Conservation (phyloP, 2,888 invertebrate species). For the Scaptomyza parva region DNA sequence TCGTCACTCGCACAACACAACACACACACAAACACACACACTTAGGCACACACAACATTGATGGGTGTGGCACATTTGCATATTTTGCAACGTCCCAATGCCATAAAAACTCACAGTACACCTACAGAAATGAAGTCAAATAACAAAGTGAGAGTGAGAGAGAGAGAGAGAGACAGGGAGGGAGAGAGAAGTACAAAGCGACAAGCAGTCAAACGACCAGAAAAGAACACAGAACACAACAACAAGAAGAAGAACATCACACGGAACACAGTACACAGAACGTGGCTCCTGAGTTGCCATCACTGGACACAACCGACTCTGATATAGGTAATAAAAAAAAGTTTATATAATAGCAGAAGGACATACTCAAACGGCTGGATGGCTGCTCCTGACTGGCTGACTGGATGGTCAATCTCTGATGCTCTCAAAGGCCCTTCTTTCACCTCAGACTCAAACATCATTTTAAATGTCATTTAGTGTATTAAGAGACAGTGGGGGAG, state of each 20-base stretch:
- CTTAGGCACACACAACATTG: conserved; percentile 19
- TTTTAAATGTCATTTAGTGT: neutral
- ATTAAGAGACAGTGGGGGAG: no score
- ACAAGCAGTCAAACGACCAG: conserved; percentile 20
- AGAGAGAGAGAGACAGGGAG: no score
- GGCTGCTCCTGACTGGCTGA: no score
- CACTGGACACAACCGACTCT: conserved; percentile 31
- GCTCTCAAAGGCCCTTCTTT: neutral
- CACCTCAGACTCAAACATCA: neutral
- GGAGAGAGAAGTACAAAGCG: conserved; percentile 37
- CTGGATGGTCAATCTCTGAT: conserved; percentile 27
- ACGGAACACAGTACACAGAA: neutral
- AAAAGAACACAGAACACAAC: conserved; percentile 1
- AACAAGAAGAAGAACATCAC: neutral
- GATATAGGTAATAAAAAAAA: conserved; percentile 73
- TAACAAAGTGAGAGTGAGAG: conserved; percentile 47
- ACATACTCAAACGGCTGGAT: conserved; percentile 28
- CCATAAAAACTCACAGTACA: conserved; percentile 65
- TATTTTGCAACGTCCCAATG: conserved; percentile 68
- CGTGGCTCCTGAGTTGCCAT: conserved; percentile 4
- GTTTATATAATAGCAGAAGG: conserved; percentile 62
- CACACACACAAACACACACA: conserved; percentile 1
- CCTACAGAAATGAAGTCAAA: conserved; percentile 63
- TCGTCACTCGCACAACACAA: conserved; percentile 1
- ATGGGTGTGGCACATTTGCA: conserved; percentile 58